Evolutionary conservation across 2,113 vertebrate genomes (phyloP).

Genomic region (Amblyornis subalaris): DNA sequence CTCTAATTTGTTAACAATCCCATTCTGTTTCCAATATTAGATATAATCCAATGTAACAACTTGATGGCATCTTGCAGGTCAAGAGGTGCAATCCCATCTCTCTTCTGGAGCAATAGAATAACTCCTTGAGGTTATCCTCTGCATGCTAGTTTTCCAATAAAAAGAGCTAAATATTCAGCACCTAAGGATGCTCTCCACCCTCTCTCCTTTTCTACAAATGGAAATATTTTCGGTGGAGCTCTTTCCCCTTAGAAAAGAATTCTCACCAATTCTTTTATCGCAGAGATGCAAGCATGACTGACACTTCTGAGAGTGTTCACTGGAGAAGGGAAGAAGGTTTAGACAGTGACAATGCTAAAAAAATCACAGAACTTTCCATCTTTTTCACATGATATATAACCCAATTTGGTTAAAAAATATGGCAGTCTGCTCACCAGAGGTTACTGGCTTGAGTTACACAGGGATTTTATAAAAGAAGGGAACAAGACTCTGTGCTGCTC

Average conservation of each 20-base stretch:
- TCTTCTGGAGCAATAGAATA: not conserved
- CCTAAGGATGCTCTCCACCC: not conserved
- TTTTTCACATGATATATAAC: not conserved
- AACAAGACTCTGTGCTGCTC: not conserved
- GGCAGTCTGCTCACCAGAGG: not conserved
- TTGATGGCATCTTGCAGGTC: not conserved
- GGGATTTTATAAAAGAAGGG: not conserved
- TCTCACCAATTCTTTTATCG: not conserved
- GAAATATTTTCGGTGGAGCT: not conserved
- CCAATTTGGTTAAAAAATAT: not conserved
- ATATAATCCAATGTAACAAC: not conserved
- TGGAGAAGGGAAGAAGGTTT: not conserved
- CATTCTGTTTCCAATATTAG: not conserved
- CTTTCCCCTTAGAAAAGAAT: not conserved
- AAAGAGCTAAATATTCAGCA: not conserved
- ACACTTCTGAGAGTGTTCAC: not conserved
- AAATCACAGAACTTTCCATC: not conserved
- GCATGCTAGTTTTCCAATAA: not conserved
- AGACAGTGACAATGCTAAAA: not conserved
- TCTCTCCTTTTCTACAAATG: not conserved
- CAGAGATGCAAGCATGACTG: not conserved
- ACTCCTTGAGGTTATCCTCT: not conserved
- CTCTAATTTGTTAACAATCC: not conserved
- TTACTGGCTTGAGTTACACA: not conserved
- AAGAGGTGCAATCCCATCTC: not conserved